Percentiles rank a stretch among this genome's conserved stretches.
These are phyloP conservation scores for Synergus japonicus DNA, from an alignment of 2,888 invertebrate species.

Conservation along the genomic window DNA sequence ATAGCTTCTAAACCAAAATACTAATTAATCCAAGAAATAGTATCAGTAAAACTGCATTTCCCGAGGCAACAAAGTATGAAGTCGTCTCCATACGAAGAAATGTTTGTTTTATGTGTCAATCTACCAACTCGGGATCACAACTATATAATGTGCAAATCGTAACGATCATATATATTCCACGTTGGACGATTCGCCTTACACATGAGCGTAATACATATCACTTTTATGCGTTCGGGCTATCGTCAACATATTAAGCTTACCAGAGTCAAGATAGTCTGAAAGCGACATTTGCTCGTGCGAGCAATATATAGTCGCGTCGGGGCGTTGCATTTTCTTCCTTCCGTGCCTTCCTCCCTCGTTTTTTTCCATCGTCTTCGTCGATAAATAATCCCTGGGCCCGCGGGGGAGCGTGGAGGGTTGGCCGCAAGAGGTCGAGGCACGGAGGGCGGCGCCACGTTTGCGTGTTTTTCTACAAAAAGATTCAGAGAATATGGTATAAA, in stretches of 20 bases:
- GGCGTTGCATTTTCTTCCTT: constrained; percentile 56
- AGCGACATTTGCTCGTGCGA: constrained; percentile 39
- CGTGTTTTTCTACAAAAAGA: constrained; percentile 68
- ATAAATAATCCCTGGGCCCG: constrained; percentile 58
- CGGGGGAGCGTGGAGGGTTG: constrained; percentile 59
- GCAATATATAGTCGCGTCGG: constrained; percentile 36
- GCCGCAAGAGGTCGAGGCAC: constrained; percentile 51
- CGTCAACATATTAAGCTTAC: constrained; percentile 39
- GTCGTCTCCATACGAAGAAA: background rate
- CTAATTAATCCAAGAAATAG: background rate
- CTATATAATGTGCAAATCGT: constrained; percentile 34
- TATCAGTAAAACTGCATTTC: background rate
- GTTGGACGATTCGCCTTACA: constrained; percentile 9
- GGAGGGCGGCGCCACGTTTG: constrained; percentile 75
- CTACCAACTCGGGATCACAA: constrained; percentile 18
- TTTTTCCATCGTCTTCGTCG: constrained; percentile 47
- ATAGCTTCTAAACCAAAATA: background rate
- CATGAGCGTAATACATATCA: constrained; percentile 21
- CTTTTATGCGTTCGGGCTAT: constrained; percentile 34
- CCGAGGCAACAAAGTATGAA: background rate
- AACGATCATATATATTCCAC: constrained; percentile 24
- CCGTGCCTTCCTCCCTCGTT: constrained; percentile 43
- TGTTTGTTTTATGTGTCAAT: constrained; percentile 25
- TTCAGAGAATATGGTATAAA: constrained; percentile 55
- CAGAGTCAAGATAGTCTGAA: constrained; percentile 30